Base-by-base conservation (phyloP, 2,888 invertebrate species). In the Odiellus spinosus region DNA sequence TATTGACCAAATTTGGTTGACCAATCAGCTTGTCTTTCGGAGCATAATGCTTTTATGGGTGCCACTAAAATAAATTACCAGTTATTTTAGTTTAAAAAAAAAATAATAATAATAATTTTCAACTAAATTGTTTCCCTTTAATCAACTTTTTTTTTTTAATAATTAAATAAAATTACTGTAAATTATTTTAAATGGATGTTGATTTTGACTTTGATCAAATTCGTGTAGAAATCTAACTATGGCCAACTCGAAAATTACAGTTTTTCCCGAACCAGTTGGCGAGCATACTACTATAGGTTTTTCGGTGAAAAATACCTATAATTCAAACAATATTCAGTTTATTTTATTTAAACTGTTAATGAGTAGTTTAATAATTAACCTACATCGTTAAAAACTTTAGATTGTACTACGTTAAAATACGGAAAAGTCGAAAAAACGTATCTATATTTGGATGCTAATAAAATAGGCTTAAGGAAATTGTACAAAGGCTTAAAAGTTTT, bases 221-320 rank as follows among this genome's bases (percentile, higher is more conserved):
- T 71, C 67, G 65, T 75, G 74, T 5, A 83, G 63, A 32, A 80
- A 62, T 47, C 76, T 71, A 1, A 82, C 68, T 48, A 85, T 77
- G 0, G 82, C 81, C 64, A 85, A 68, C 70, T 85, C 84, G 65
- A 84, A 82, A n/a, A 83, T 67, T 18, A 75, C 78, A 0, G 84
- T 85, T 67, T 85, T 85, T 2, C 84, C 85, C 1, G 82, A 81
- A 2, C 83, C 84, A 3, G 84, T 85, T 0, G 84, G 84, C 1
- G 84, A 80, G 52, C 80, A 77, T 2, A 84, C 71, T 8, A 82
- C 80, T 50, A 84, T 61, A 1, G 81, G 75, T 59, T 74, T 73
- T 64, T 82, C 81, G 73, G 64, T 59, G 50, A 66, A 63, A 38
- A 67, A 55, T 20, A 63, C 62, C 66, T 67, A 49, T 5, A 51